A percentile compares a stretch with the other conserved stretches of the same genome.
Evolutionary conservation across 2,888 invertebrate species (phyloP).

Genomic region (Odontocerum albicorne): DNA sequence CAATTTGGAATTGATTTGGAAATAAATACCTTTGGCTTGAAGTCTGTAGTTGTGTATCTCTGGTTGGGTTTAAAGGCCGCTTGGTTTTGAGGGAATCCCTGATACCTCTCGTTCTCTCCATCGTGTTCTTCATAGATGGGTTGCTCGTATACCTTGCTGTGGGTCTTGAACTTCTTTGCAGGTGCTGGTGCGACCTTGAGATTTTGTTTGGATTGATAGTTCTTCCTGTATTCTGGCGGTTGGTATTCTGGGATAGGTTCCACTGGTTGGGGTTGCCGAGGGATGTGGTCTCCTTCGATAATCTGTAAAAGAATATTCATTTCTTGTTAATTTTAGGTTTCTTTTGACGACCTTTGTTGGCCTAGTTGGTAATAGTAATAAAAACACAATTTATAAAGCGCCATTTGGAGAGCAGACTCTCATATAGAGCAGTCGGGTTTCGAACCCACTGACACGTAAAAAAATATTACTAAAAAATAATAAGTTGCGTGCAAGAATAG

Average conservation of each 20-base stretch:
- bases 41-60: constrained; percentile 20
- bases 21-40: constrained; percentile 19
- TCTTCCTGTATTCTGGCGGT: constrained; percentile 23
- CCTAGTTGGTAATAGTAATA: too few relatives aligned
- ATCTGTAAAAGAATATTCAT: constrained; percentile 43
- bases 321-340: too few relatives aligned
- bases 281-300: constrained; percentile 54
- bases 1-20: background rate
- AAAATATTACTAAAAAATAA: too few relatives aligned
- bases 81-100: constrained; percentile 50
- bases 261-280: constrained; percentile 52
- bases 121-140: constrained; percentile 49
- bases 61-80: too few relatives aligned
- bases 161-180: constrained; percentile 29
- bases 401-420: too few relatives aligned
- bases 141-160: constrained; percentile 47
- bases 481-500: too few relatives aligned
- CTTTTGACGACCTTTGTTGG: too few relatives aligned
- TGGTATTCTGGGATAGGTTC: constrained; percentile 40
- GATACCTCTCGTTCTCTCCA: constrained; percentile 40
- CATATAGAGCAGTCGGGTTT: too few relatives aligned
- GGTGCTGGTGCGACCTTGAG: background rate
- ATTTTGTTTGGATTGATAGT: background rate
- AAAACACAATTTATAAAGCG: too few relatives aligned
- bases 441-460: too few relatives aligned